Percentiles rank a stretch among this genome's conserved stretches.
These are phyloP conservation scores for Argopecten irradians DNA, from an alignment of 1,140 invertebrate species.

Conservation along the genomic window DNA sequence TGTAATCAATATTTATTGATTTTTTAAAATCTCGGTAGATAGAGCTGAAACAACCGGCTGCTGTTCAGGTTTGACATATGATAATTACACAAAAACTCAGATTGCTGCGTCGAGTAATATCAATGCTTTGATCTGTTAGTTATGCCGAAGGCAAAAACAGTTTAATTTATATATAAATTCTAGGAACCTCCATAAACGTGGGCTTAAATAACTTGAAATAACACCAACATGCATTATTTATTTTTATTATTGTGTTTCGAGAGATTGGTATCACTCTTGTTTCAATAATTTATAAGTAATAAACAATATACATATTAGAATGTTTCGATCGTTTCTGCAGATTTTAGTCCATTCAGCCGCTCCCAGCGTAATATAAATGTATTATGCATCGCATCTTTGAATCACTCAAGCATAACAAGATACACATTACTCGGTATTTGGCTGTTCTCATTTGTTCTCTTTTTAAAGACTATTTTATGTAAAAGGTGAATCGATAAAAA, in stretches of 20 bases:
- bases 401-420: not conserved
- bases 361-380: not conserved
- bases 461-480: no score
- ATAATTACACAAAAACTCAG: not conserved
- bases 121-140: not conserved
- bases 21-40: not conserved
- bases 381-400: not conserved
- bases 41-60: not conserved
- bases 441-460: no score
- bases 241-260: not conserved
- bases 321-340: not conserved
- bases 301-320: not conserved
- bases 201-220: not conserved
- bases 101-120: not conserved
- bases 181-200: not conserved
- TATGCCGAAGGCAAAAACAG: not conserved
- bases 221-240: not conserved
- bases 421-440: no score
- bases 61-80: not conserved
- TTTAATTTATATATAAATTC: not conserved
- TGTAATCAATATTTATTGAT: conserved; percentile 12
- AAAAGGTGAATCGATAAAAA: no score
- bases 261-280: not conserved
- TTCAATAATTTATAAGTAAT: not conserved
- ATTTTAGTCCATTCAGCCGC: not conserved